Percentiles rank a stretch among this genome's conserved stretches.
Conservation (phyloP, 2,888 invertebrate genomes). For the Schrankia costaestrigalis region DNA sequence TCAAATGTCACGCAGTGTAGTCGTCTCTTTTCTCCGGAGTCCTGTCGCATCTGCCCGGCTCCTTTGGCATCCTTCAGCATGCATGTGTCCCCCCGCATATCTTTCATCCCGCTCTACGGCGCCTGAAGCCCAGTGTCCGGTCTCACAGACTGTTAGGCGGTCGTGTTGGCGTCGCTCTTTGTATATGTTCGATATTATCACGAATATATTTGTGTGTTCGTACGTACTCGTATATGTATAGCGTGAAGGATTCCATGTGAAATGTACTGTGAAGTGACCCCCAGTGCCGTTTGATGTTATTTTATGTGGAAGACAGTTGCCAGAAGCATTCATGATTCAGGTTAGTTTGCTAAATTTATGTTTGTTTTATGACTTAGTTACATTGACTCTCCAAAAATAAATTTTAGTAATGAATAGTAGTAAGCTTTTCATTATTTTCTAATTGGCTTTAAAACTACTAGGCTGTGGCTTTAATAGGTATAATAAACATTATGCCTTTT, state of each 20-base stretch:
- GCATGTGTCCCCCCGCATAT: slow-evolving; percentile 72
- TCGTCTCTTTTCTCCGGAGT: slow-evolving; percentile 79
- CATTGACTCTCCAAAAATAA: no score
- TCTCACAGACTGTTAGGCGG: slow-evolving; percentile 68
- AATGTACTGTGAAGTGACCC: slow-evolving; percentile 75
- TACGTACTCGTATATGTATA: slow-evolving; percentile 53
- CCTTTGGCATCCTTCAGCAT: slow-evolving; percentile 78
- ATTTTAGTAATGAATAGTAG: no score
- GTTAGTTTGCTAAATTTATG: slow-evolving; percentile 51
- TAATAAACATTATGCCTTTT: no score
- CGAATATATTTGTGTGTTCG: slow-evolving; percentile 53
- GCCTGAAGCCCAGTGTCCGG: slow-evolving; percentile 77
- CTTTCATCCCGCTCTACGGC: slow-evolving; percentile 74
- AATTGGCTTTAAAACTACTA: no score
- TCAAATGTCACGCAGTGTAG: slow-evolving; percentile 79
- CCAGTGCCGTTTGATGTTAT: slow-evolving; percentile 63
- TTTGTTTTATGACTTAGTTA: slow-evolving; percentile 16
- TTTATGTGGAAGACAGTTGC: slow-evolving; percentile 54
- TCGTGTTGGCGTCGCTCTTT: slow-evolving; percentile 56
- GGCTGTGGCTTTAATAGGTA: no score
- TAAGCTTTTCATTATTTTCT: no score
- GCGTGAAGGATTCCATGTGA: slow-evolving; percentile 63
- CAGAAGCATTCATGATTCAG: slow-evolving; percentile 76
- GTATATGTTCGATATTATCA: slow-evolving; percentile 42
- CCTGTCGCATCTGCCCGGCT: slow-evolving; percentile 77